These are phyloP conservation scores for Diprion similis DNA, from an alignment of 1,140 invertebrate species.

Conservation along the genomic window DNA sequence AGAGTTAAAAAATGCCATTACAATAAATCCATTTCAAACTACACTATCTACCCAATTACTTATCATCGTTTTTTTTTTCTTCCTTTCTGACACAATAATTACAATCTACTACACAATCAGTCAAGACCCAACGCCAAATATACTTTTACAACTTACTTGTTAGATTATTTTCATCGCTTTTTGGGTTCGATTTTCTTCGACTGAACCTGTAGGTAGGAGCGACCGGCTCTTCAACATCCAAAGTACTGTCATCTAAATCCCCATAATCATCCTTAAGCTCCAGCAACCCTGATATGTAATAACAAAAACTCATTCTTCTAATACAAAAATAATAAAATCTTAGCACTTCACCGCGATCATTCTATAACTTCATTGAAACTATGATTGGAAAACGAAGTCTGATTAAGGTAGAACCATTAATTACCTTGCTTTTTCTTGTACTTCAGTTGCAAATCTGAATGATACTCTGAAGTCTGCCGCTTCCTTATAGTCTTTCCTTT, in stretches of 20 bases:
- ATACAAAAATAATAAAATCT: slow-evolving; percentile 17
- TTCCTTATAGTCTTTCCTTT: slow-evolving; percentile 42
- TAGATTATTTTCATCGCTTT: slow-evolving; percentile 55
- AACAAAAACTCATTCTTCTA: slow-evolving; percentile 27
- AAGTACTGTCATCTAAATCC: slow-evolving; percentile 51
- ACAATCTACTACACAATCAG: not conserved
- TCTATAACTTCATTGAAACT: too few species aligned
- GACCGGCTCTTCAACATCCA: slow-evolving; percentile 51
- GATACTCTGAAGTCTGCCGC: slow-evolving; percentile 45
- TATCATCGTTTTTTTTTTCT: too few species aligned
- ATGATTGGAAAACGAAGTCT: too few species aligned
- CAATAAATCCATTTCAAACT: not conserved
- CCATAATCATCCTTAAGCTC: slow-evolving; percentile 49
- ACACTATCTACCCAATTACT: not conserved
- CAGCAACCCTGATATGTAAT: slow-evolving; percentile 35
- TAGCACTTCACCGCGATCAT: not conserved
- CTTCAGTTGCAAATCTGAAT: slow-evolving; percentile 37
- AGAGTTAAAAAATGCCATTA: not conserved
- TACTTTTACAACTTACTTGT: slow-evolving; percentile 48
- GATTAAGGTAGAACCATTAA: slow-evolving; percentile 22
- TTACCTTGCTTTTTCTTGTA: slow-evolving; percentile 48
- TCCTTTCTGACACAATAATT: not conserved
- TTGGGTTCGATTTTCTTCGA: slow-evolving; percentile 53
- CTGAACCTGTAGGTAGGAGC: slow-evolving; percentile 54
- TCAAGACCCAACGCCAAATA: not conserved